Percentiles rank a stretch among this genome's conserved stretches.
Evolutionary conservation across 2,888 invertebrate genomes (phyloP).

Genomic region (Tricholauxania praeusta): DNA sequence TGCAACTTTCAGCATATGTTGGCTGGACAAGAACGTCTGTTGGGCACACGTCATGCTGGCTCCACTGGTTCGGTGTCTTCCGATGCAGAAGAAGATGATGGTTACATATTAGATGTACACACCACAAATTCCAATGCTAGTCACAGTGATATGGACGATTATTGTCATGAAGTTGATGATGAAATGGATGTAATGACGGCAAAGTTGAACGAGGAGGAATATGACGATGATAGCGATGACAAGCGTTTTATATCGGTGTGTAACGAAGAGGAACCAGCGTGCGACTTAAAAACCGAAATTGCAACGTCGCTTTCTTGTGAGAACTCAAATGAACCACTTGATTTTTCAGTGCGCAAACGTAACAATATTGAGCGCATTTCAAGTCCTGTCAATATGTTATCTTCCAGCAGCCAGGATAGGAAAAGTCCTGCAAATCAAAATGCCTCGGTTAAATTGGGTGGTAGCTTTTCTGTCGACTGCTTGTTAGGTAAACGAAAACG

Average conservation of each 20-base stretch:
- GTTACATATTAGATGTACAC: conserved; percentile 55
- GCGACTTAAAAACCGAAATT: neutral
- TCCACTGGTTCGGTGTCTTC: conserved; percentile 41
- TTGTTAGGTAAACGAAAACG: conserved; percentile 60
- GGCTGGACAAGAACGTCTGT: conserved; percentile 49
- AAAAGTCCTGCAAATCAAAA: neutral
- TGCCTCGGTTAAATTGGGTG: conserved; percentile 37
- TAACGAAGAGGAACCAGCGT: conserved; percentile 40
- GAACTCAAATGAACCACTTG: conserved; percentile 62
- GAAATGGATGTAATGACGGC: conserved; percentile 40
- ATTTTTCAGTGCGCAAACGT: conserved; percentile 64
- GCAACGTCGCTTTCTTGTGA: conserved; percentile 27
- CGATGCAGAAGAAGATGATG: conserved; percentile 55
- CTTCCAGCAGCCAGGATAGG: neutral
- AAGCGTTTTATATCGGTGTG: conserved; percentile 47
- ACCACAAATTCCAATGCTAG: conserved; percentile 57
- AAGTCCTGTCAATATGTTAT: conserved; percentile 34
- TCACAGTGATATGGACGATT: conserved; percentile 58
- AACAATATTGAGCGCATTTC: conserved; percentile 37
- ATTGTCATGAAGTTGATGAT: conserved; percentile 52
- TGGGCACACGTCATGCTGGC: conserved; percentile 34
- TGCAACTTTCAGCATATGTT: conserved; percentile 49
- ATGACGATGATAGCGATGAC: conserved; percentile 43
- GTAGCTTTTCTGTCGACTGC: conserved; percentile 61
- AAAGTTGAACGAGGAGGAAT: conserved; percentile 33